Base-by-base conservation (phyloP, 2,797 vertebrate genomes). In the Lagorchestes hirsutus region DNA sequence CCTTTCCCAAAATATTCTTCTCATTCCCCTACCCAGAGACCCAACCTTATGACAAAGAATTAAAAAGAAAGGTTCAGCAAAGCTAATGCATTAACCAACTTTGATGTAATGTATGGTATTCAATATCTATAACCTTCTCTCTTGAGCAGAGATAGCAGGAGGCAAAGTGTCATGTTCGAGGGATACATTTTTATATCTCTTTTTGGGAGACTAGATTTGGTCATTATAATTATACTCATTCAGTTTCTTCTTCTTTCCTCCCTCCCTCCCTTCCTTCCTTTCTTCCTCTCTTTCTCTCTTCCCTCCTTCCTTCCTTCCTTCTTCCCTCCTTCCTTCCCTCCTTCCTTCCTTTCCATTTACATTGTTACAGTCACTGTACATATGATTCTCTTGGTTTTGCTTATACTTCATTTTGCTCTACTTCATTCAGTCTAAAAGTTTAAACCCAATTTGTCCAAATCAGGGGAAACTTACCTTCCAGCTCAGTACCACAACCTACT, bases 231-330 rank as follows among this genome's bases (percentile, higher is more conserved):
- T 74, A 18, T 50, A 50, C 0, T n/a, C 40, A 50, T 87, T 87
- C 74, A 50, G 22, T 87, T 82, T 46, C 40, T 46, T 82, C n/a
- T 10, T 52, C 59, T 16, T 10, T 1, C 24, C 29, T 5, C 31
- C 11, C 29, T 27, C 24, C 22, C 24, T 59, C 11, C 9, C 10
- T 10, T 28, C 18, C 24, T 28, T 57, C 18, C 22, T 6, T 59
- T 11, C 58, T 11, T 29, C 11, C 28, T 24, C 11, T 0, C 3
- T 34, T 14, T 1, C 0, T 18, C 1, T 5, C 10, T 14, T 11
- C 2, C 3, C 5, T 3, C 18, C 24, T 28, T 57, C 18, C 24
- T 6, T 59, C 29, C 58, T 11, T 31, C 11, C 29, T 27, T 31
- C 10, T 14, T 11, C 2, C 10, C 5, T 22, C 16, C 5, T 3